Base-by-base conservation (phyloP, 2,797 vertebrate genomes). In the Smutsia temminckii region DNA sequence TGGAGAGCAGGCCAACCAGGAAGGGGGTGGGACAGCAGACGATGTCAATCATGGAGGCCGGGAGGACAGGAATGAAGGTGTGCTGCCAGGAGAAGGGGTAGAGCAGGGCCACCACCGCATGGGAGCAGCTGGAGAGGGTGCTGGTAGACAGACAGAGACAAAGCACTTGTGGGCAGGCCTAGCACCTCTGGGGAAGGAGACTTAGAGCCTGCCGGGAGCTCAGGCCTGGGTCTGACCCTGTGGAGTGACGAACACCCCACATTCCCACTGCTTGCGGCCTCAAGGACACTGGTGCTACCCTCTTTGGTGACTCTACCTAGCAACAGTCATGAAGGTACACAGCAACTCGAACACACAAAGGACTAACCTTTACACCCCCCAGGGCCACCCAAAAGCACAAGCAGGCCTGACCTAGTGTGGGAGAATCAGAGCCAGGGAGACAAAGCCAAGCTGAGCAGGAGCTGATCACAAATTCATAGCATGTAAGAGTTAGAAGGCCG, bases 1-100 rank as follows among this genome's bases (percentile, higher is more conserved):
- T 99, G 98, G 99, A 99, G 93, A 99, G 99, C 98, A 99, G 98
- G 88, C 99, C 99, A 96, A 99, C 99, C 97, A 99, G 98, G 98
- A 99, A 99, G 46, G 99, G 99, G 1, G 99, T 99, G 69, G 99
- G 99, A 97, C 99, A 99, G 98, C 99, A 99, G 96, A 99, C 99
- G 0, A 99, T 99, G 98, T 99, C 99, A 96, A 99, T 98, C 99
- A 99, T 99, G 98, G 99, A 99, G 5, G 99, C 99, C 0, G 99
- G 99, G 78, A 99, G 99, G 53, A 99, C 99, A 0, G 99, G 99
- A 97, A 99, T 99, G 98, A 99, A 99, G 97, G 99, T 99, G 98
- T 99, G 99, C 96, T 99, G 99, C 99, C 99, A 99, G 97, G 99
- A 99, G 98, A 99, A 99, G 4, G 99, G 99, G 98, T 99, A 99